Percentiles rank a stretch among this genome's conserved stretches.
Conservation (phyloP, 2,113 vertebrate genomes). For the Triplophysa rosa region DNA sequence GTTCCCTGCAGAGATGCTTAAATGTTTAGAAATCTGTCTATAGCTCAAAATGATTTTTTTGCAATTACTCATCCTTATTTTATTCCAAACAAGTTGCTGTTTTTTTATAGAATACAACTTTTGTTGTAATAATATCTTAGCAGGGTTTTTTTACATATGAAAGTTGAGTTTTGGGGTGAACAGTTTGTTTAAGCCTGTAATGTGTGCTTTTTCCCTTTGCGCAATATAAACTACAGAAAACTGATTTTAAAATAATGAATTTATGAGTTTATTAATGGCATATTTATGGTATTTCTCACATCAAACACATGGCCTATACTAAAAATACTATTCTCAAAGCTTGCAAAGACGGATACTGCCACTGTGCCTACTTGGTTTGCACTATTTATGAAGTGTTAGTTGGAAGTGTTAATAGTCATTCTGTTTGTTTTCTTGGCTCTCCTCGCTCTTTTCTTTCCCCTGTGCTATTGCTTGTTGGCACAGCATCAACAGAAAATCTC, state of each 20-base stretch:
- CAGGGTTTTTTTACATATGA: no score
- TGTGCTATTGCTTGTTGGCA: neutral
- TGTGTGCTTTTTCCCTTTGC: neutral
- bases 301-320: neutral
- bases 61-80: no score
- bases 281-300: slow-evolving; percentile 12
- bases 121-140: no score
- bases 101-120: no score
- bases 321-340: neutral
- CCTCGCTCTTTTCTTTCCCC: neutral
- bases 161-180: no score
- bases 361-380: neutral
- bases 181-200: neutral
- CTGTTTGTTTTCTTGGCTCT: slow-evolving; percentile 16
- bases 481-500: neutral
- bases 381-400: slow-evolving; percentile 20
- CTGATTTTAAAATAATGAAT: neutral
- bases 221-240: neutral
- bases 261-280: neutral
- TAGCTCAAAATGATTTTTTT: neutral
- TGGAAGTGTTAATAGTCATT: slow-evolving; percentile 33
- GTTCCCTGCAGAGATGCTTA: neutral
- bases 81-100: no score
- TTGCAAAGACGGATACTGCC: neutral
- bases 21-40: neutral